Conservation (phyloP, 1,140 invertebrate species). For the Drosophila pseudoobscura region DNA sequence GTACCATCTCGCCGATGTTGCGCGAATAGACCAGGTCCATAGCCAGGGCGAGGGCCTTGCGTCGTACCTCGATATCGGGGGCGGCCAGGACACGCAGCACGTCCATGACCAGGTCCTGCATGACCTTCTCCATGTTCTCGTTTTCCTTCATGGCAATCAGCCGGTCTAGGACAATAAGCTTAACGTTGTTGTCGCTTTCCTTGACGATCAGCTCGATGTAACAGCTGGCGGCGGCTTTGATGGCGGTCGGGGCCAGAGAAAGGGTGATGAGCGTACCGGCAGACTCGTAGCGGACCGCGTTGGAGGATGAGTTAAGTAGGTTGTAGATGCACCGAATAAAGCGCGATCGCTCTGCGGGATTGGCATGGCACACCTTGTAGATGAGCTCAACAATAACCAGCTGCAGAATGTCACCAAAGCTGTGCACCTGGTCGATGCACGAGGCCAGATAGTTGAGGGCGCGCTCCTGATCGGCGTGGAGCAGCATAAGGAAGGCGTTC, state of each 20-base stretch:
- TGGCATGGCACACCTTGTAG: conserved; percentile 99
- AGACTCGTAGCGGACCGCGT: conserved; percentile 99
- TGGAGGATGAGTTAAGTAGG: conserved; percentile 96
- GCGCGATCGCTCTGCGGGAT: conserved; percentile 97
- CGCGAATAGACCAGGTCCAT: conserved; percentile 96
- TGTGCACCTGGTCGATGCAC: conserved; percentile 96
- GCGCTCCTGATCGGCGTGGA: conserved; percentile 97
- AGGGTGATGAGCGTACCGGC: conserved; percentile 99
- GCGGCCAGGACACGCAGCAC: conserved; percentile 96
- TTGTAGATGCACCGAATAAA: conserved; percentile 99
- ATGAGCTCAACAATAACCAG: conserved; percentile 99
- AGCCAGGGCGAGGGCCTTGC: conserved; percentile 93
- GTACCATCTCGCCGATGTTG: conserved; percentile 98
- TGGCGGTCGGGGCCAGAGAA: conserved; percentile 97
- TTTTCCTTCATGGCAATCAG: conserved; percentile 94
- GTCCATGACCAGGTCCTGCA: conserved; percentile 99
- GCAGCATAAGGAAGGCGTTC: conserved; percentile 99
- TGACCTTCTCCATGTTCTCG: conserved; percentile 94
- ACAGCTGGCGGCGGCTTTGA: conserved; percentile 98
- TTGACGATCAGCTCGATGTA: conserved; percentile 99
- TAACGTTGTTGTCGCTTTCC: conserved; percentile 99
- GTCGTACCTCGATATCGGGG: conserved; percentile 96
- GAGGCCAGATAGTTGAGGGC: conserved; percentile 96
- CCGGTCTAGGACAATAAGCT: conserved; percentile 98
- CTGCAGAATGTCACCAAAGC: conserved; percentile 98